Base-by-base conservation (phyloP, 2,888 invertebrate species). In the Himalopsyche tibetana region DNA sequence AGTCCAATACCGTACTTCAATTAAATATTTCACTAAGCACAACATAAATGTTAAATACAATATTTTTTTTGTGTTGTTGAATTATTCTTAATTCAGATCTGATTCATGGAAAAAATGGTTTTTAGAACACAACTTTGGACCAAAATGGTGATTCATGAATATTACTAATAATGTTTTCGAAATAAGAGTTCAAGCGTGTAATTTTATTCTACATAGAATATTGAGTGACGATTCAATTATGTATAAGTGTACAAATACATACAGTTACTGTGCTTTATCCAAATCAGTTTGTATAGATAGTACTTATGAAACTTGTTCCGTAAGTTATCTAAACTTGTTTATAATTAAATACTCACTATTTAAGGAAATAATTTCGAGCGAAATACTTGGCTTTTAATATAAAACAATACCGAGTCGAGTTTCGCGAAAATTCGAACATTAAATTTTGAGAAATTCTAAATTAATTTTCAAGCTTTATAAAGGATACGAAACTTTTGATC, bases 381-480 rank as follows among this genome's bases (percentile, higher is more conserved):
- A 36, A 74, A 74, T 74, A 74, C 19, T 74, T 74, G 19, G 15
- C 15, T 36, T 74, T 74, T 74, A 15, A 36, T 36, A 74, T 63
- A 15, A 38, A 74, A 38, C 12, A 74, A 36, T 6, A 38, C 36
- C 74, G 74, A 74, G 38, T 9, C 38, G 12, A 36, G 36, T 74
- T 74, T 36, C 9, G 12, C 15, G 74, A 74, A 74, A 74, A 38
- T 38, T 19, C 38, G 38, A 74, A 74, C 38, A 12, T 74, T 38
- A 36, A 69, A 74, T 74, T 28, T 74, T 74, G 74, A 36, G 12
- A 74, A 74, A 36, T 11, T 36, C 38, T n/a, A 74, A 74, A 74
- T 74, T 74, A 74, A 74, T 74, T 74, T 74, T 12, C 36, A 36
- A 74, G 74, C 74, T 74, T 74, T 74, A 15, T 28, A 11, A 38